Conservation (phyloP, 2,113 vertebrate genomes). For the Montifringilla adamsi region DNA sequence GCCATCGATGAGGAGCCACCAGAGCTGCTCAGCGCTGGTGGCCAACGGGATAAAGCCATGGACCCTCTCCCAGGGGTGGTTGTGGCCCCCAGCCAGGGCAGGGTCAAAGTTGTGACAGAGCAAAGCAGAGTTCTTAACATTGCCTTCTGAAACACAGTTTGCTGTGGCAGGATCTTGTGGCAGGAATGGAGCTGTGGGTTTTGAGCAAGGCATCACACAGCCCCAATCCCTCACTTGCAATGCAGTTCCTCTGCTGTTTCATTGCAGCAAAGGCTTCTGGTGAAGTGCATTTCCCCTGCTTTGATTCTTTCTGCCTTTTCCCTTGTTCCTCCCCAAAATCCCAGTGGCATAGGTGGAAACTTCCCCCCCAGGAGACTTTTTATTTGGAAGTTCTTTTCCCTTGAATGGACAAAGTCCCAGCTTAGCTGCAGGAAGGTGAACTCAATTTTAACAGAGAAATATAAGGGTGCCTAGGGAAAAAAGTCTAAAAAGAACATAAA, state of each 20-base stretch:
- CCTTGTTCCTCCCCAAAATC: background rate
- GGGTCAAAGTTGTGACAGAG: background rate
- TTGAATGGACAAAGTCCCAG: background rate
- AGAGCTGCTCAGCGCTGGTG: background rate
- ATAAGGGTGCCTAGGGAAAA: background rate
- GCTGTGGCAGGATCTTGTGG: background rate
- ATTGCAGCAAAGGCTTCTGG: background rate
- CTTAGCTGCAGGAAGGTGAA: background rate
- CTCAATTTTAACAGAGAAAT: background rate
- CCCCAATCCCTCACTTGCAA: background rate
- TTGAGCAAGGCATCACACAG: background rate
- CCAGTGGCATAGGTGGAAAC: background rate
- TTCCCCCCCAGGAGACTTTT: no score
- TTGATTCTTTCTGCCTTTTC: background rate
- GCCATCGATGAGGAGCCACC: background rate
- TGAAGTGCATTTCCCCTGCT: background rate
- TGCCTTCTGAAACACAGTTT: background rate
- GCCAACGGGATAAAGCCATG: background rate
- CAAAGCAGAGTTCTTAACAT: background rate
- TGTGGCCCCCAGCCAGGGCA: background rate
- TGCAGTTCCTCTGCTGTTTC: background rate
- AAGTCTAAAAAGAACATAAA: background rate
- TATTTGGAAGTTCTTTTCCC: background rate
- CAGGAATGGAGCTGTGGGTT: background rate
- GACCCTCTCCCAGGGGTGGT: background rate